Percentiles rank a stretch among this genome's conserved stretches.
Conservation (phyloP, 2,797 vertebrate species). For the Gobio occitaniae region DNA sequence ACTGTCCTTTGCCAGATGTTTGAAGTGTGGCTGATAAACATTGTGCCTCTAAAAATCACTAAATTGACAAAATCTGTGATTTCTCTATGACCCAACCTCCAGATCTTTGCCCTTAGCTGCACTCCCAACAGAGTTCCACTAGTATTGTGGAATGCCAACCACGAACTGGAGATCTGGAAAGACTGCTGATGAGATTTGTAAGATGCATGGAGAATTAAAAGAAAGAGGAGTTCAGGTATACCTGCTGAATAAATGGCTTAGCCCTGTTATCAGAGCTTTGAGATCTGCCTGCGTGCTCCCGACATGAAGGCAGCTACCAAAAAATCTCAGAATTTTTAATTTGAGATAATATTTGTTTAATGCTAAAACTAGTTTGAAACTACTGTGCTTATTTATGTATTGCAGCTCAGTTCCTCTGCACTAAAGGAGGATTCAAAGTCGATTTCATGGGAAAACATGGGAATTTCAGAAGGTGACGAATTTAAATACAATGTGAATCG, state of each 20-base stretch:
- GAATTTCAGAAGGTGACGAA: too few relatives aligned
- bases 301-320: background rate
- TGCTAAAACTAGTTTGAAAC: background rate
- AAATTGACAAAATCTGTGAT: background rate
- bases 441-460: too few relatives aligned
- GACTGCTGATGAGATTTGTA: slow-evolving; percentile 4
- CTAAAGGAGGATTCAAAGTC: too few relatives aligned
- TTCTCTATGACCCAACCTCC: background rate
- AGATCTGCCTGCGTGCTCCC: background rate
- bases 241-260: background rate
- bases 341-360: background rate
- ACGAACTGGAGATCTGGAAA: background rate
- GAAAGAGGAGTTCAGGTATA: background rate
- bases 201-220: slow-evolving; percentile 13
- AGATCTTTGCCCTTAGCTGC: background rate
- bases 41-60: background rate
- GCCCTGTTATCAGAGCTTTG: background rate
- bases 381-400: background rate
- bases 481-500: background rate
- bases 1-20: slow-evolving; percentile 5
- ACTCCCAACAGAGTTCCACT: background rate
- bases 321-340: background rate
- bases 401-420: background rate
- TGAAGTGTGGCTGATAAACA: background rate
- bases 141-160: background rate